Evolutionary conservation across 1,140 invertebrate species (phyloP).

Genomic region (Cotesia typhae): DNA sequence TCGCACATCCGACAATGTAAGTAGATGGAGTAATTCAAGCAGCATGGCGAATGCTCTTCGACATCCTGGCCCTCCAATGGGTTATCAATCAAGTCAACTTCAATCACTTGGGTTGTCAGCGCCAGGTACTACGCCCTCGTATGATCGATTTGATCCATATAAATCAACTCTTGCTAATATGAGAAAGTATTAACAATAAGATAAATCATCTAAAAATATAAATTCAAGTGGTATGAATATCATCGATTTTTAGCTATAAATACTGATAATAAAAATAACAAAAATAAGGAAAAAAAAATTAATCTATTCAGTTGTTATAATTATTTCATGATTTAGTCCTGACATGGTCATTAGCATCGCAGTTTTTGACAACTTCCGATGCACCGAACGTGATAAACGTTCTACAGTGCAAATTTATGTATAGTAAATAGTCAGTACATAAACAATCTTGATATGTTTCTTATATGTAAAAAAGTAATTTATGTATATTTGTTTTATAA

Average conservation of each 20-base stretch:
- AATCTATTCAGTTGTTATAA: background rate
- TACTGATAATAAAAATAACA: background rate
- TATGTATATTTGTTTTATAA: constrained; percentile 58
- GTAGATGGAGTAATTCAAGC: constrained; percentile 63
- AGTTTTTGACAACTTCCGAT: too few species aligned
- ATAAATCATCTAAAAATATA: background rate
- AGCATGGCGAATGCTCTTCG: constrained; percentile 59
- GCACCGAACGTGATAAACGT: too few species aligned
- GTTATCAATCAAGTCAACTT: constrained; percentile 59
- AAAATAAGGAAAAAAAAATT: too few species aligned
- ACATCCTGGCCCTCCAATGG: constrained; percentile 59
- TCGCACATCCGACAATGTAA: constrained; percentile 59
- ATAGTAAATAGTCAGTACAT: constrained; percentile 22
- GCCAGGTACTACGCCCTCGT: constrained; percentile 57
- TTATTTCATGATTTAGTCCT: background rate
- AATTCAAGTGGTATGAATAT: background rate
- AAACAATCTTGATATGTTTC: constrained; percentile 20
- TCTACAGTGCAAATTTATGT: constrained; percentile 9
- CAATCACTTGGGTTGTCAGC: constrained; percentile 58
- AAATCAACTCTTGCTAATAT: constrained; percentile 61
- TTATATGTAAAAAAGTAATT: constrained; percentile 37
- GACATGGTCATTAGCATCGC: too few species aligned
- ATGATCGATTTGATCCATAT: constrained; percentile 62
- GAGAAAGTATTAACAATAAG: constrained; percentile 58
- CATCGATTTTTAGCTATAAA: background rate